Conservation (phyloP, 2,113 vertebrate species). For the Datnioides undecimradiatus region DNA sequence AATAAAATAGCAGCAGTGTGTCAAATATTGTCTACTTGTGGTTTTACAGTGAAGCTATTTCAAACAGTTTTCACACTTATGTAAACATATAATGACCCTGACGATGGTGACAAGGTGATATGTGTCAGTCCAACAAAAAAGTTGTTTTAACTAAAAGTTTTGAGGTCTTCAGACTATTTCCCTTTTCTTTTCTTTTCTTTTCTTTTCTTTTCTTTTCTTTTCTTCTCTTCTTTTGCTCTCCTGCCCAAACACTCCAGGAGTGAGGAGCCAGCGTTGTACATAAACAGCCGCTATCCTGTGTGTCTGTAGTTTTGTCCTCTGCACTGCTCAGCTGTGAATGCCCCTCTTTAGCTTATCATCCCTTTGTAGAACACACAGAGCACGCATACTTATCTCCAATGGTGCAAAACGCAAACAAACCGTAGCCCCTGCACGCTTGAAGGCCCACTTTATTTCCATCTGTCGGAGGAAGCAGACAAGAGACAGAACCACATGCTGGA, state of each 20-base stretch:
- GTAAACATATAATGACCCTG: no score
- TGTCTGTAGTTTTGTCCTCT: constrained; percentile 36
- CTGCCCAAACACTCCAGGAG: constrained; percentile 16
- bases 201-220: background rate
- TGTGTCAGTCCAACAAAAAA: background rate
- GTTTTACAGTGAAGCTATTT: no score
- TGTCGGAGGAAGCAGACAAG: constrained; percentile 59
- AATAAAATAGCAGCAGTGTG: background rate
- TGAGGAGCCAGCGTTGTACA: background rate
- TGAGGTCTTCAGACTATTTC: background rate
- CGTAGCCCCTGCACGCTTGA: constrained; percentile 27
- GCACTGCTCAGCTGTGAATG: constrained; percentile 9
- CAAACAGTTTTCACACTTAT: no score
- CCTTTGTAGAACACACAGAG: constrained; percentile 57
- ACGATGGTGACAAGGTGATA: background rate
- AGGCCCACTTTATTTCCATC: constrained; percentile 46
- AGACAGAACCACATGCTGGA: constrained; percentile 57
- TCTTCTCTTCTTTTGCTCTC: constrained; percentile 9
- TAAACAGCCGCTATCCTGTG: background rate
- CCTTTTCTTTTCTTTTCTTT: background rate
- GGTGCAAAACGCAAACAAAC: constrained; percentile 77
- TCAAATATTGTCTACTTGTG: no score
- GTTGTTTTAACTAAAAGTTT: background rate
- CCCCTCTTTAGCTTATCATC: constrained; percentile 61
- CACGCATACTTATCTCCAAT: constrained; percentile 72